Evolutionary conservation across 2,888 invertebrate genomes (phyloP), one percentile per base, ranked within the genome.

Genomic region (Hoplodrina blanda): DNA sequence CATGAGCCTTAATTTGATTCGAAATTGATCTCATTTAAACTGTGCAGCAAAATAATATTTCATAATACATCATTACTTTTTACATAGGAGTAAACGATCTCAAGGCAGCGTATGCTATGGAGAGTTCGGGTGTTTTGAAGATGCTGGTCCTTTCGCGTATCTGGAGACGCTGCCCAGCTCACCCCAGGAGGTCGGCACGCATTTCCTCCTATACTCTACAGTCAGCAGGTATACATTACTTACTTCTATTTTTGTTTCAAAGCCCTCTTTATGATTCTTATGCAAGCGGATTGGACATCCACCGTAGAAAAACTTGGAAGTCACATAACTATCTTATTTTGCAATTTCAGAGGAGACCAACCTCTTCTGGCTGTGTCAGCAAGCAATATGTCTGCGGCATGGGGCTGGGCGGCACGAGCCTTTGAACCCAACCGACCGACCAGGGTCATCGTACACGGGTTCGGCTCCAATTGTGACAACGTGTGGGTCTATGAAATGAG

Each of bases 401-500:
- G 97, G 95, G 95, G 91, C 80, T 97, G 96, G 96, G 97, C 97
- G 1, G 94, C 96, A 69, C 96, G 97, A 25, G 96, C 97, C 37
- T 98, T 98, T 91, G 97, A 98, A 89, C 93, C 96, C 7, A 96
- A 96, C 62, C 94, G 96, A 5, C 97, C 97, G 0, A 98, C 98
- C 17, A 97, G 98, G 86, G 97, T 99, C 73, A 98, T 99, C 85
- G 98, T 99, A 0, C 99, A 99, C 89, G 99, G 99, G 4, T 99
- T 99, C 90, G 98, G 99, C 0, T 98, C 98, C 70, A 98, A 98
- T 87, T 99, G 99, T 90, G 97, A 98, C 66, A 98, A 98, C 88
- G 98, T 98, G 25, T 99, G 99, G 99, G 98, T 99, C 15, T 98
- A 98, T 89, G 98, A 98, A 92, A 98, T 99, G 98, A 97, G 98